Evolutionary conservation across 2,797 vertebrate genomes (phyloP), one percentile per base, ranked within the genome.

Genomic region (Gymnoscopelus microlampas): DNA sequence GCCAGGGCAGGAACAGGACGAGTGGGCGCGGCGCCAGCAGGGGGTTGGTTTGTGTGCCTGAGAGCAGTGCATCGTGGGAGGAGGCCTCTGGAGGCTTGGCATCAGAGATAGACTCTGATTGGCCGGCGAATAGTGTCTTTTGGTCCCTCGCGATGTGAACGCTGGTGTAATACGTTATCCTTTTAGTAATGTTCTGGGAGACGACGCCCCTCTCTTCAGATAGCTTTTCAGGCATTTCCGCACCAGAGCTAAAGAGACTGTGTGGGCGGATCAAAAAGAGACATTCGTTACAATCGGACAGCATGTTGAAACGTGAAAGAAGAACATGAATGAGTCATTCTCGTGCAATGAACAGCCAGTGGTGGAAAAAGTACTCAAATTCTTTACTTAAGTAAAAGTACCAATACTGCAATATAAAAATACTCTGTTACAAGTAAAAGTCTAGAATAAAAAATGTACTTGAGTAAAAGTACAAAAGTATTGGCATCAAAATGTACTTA

Each of bases 1-100:
- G 86, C 94, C 93, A 96, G 0, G 91, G 87, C 49, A 94, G 87
- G 70, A 95, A 78, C 26, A 95, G 59, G 2, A 94, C 82, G 3
- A 94, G 84, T 0, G 91, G 92, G 4, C 62, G 88, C 14, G 74
- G 24, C 1, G 67, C 5, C 10, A 68, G 26, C 3, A 24, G 1
- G 0, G 49, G 57, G 44, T 60, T 12, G 70, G 35, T 56, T 13
- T 15, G 49, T 39, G 73, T 51, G 47, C 63, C 67, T n/a, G 79
- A 75, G n/a, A 74, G 53, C 32, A 74, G 6, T 0, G 73, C 53
- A 15, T 70, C 44, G n/a, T 59, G 65, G 7, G 81, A 50, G 2
- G 32, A 2, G 0, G 66, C 58, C 32, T 35, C 32, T 19, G 15
- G 6, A 15, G 74, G 19, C 19, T 14, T 14, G 4, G 63, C 9